phyloP scores from a whole-genome alignment of 1,140 invertebrate genomes.

The Hirudo medicinalis region DNA sequence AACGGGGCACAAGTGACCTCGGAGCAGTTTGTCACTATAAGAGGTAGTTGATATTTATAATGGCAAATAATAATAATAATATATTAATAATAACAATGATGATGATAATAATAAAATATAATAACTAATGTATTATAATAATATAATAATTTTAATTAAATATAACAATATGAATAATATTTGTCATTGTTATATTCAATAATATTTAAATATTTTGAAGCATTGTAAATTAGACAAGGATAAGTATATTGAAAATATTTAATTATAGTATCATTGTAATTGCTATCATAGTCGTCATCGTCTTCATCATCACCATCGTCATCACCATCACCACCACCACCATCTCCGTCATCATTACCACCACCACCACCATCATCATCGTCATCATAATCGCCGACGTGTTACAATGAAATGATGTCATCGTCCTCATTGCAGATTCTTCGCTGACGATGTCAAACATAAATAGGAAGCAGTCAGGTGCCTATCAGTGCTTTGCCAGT shows the following conservation, averaged over 20 bases:
- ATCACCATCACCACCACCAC: neutral
- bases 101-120: neutral
- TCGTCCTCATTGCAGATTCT: neutral
- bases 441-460: neutral
- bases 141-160: no score
- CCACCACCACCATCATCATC: neutral
- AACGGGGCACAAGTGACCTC: neutral
- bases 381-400: neutral
- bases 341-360: neutral
- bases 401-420: neutral
- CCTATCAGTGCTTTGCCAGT: constrained; percentile 8
- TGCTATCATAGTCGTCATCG: neutral
- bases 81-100: neutral
- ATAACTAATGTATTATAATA: no score
- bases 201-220: neutral
- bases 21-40: neutral
- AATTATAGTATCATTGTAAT: no score
- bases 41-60: neutral
- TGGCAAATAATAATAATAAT: no score
- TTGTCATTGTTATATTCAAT: no score
- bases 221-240: no score
- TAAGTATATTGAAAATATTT: no score
- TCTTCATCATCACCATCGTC: neutral
- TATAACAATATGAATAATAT: no score
- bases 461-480: neutral